Base-by-base conservation (phyloP, 37 sponge, comb jelly and placozoan genomes). In the Oscarella lobularis region DNA sequence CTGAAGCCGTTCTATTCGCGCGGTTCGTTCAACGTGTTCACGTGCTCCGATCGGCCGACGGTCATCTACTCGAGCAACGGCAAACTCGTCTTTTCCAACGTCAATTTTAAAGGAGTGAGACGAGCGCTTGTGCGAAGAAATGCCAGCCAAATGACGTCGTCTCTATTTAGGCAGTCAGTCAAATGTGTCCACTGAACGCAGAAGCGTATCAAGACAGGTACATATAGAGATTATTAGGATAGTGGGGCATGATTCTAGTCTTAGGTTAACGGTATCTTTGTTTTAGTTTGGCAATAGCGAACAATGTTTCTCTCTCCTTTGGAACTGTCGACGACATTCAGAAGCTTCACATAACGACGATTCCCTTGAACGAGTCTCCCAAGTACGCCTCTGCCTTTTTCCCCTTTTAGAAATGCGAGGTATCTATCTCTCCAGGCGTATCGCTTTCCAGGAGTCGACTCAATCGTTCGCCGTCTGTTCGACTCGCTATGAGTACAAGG, bases 241-340 rank as follows among this genome's bases (percentile, higher is more conserved):
- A n/a, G n/a, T n/a, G n/a, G n/a, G n/a, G n/a, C n/a, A 37, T 27
- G 31, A 32, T 79, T 35, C 41, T 4, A 20, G 71, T 3, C 54
- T 27, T 36, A 3, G 2, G 6, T 4, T 76, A 3, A n/a, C 20
- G 30, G 38, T 2, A 20, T 80, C 75, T 78, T 40, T 41, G 33
- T 75, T 67, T 20, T 40, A 88, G 90, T 39, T 74, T 96, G 35
- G 92, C 89, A 32, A 79, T 96, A 31, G 90, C 86, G 1, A 84
- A 84, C 68, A 82, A 82, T 33, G 74, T 71, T 41, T 76, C 86
- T 32, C 79, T 96, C 31, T 74, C 66, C 6, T 86, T 96, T 72
- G 98, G 98, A 5, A 92, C 83, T 67, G 84, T 96, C 39, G 98
- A 92, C 60, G 84, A 89, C 33, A 89, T 92, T 35, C 93, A 96